Percentiles rank a stretch among this genome's conserved stretches.
Conservation (phyloP, 1,140 invertebrate species). For the Acromyrmex heyeri region DNA sequence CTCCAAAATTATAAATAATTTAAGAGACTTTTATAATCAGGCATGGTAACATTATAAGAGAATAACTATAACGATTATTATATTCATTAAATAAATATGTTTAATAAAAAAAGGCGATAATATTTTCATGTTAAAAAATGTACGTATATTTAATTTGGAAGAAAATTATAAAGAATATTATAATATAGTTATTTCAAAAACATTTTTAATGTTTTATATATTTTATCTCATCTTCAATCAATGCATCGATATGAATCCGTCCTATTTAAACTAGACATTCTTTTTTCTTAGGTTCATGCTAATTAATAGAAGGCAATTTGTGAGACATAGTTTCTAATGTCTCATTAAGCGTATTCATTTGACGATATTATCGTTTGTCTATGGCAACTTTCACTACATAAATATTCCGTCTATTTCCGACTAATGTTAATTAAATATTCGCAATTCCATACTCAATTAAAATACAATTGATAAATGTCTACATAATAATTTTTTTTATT, state of each 20-base stretch:
- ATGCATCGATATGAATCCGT: background rate
- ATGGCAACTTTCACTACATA: constrained; percentile 7
- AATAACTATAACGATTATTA: too few relatives aligned
- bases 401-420: background rate
- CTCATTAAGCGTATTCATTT: constrained; percentile 49
- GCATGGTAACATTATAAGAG: too few relatives aligned
- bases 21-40: too few relatives aligned
- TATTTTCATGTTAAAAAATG: too few relatives aligned
- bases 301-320: constrained; percentile 38
- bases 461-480: background rate
- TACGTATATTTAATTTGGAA: background rate
- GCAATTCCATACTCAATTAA: constrained; percentile 19
- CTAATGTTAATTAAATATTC: constrained; percentile 27
- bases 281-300: background rate
- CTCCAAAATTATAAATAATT: too few relatives aligned
- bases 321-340: constrained; percentile 42
- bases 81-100: background rate
- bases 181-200: background rate
- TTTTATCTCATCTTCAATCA: background rate
- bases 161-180: background rate
- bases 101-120: background rate
- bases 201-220: background rate
- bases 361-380: constrained; percentile 30
- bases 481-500: background rate
- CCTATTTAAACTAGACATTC: background rate